A percentile compares a stretch with the other conserved stretches of the same genome.
Evolutionary conservation across 2,888 invertebrate species (phyloP).

Genomic region (Polydrusus cervinus): DNA sequence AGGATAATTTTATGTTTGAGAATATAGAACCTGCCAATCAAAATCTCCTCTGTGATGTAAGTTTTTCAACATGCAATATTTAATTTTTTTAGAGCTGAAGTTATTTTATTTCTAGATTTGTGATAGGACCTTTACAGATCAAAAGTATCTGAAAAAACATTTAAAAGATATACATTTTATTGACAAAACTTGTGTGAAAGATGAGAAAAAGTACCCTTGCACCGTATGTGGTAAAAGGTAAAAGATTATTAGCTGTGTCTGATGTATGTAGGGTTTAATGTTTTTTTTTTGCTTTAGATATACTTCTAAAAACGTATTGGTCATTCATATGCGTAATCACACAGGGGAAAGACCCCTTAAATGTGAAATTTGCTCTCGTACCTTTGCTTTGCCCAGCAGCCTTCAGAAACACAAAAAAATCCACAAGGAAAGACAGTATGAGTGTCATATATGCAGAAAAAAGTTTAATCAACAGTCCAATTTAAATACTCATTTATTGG

Average conservation of each 20-base stretch:
- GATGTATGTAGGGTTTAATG: background rate
- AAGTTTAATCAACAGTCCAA: slow-evolving; percentile 68
- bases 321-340: slow-evolving; percentile 67
- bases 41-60: slow-evolving; percentile 63
- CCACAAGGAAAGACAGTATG: slow-evolving; percentile 66
- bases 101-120: slow-evolving; percentile 63
- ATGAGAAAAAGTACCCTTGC: slow-evolving; percentile 67
- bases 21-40: slow-evolving; percentile 56
- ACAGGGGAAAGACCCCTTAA: slow-evolving; percentile 68
- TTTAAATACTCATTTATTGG: slow-evolving; percentile 65
- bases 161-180: slow-evolving; percentile 64
- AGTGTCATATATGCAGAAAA: slow-evolving; percentile 67
- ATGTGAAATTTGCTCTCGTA: slow-evolving; percentile 68
- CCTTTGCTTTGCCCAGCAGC: slow-evolving; percentile 68
- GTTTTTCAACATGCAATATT: slow-evolving; percentile 9
- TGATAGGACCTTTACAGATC: slow-evolving; percentile 64
- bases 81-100: background rate
- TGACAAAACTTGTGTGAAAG: slow-evolving; percentile 56
- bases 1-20: slow-evolving; percentile 54
- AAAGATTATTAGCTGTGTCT: background rate
- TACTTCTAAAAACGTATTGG: slow-evolving; percentile 66
- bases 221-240: slow-evolving; percentile 68
- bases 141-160: slow-evolving; percentile 65
- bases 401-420: slow-evolving; percentile 67
- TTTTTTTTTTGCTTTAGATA: slow-evolving; percentile 60